Base-by-base conservation (phyloP, 2,888 invertebrate genomes). In the Hololepta plana region DNA sequence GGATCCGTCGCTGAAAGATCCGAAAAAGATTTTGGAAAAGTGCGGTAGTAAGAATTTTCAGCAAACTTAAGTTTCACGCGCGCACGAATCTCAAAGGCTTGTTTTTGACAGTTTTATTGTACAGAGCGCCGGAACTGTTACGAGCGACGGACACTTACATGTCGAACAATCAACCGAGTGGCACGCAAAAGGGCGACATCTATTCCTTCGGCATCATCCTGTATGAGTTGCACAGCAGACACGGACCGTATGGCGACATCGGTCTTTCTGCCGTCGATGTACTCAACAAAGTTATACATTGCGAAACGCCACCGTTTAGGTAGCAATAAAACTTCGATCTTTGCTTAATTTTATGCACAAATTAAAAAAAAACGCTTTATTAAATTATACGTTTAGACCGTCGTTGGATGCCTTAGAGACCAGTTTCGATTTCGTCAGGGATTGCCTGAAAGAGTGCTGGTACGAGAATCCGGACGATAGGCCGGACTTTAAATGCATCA, bases 361-460 rank as follows among this genome's bases (percentile, higher is more conserved):
- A n/a, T n/a, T 25, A 21, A 12, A 24, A 13, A 8, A 4, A 30
- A 16, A 20, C 15, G n/a, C 17, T 54, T 56, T 24, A 35, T 57
- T 31, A 49, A 49, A 28, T 52, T 51, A 32, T 49, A 55, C 28
- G 38, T 42, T 33, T 49, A 76, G 85, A 39, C 90, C 90, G 0
- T 72, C 79, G 0, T 48, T 88, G 35, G 80, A 80, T 21, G 67
- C 73, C 1, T 50, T 88, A 26, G 73, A 80, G 39, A 79, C 75
- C 20, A 69, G 73, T 20, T 87, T 90, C 44, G 82, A 85, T 47
- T 88, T 82, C 45, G 77, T 90, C 4, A 64, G 77, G 7, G 81
- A 85, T 32, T 81, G 84, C 42, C 59, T 90, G 39, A 59, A 65
- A n/a, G 82, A 84, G 41, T 87, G 88, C 46, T 93, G 90, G 90